Conservation (phyloP, 2,113 vertebrate species). For the Erinaceus europaeus region DNA sequence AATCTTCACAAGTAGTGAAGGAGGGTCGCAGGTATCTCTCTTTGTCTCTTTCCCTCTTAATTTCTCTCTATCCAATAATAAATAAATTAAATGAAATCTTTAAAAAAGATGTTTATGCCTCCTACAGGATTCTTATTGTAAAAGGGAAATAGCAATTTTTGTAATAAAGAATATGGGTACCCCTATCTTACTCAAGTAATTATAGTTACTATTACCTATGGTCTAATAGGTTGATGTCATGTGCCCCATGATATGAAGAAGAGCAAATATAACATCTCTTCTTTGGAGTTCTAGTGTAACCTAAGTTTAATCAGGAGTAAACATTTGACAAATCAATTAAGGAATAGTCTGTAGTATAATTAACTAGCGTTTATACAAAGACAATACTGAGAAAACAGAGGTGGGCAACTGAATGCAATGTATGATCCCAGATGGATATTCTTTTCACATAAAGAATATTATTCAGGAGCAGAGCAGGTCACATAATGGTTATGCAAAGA, state of each 20-base stretch:
- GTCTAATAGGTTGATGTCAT: not conserved
- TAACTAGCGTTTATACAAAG: not conserved
- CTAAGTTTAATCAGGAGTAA: not conserved
- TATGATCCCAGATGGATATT: not conserved
- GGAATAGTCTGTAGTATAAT: not conserved
- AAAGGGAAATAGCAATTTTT: not conserved
- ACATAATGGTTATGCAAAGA: too few species aligned
- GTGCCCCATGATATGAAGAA: not conserved
- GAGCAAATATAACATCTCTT: not conserved
- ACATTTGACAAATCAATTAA: not conserved
- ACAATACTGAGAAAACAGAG: not conserved
- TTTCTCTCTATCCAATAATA: too few species aligned
- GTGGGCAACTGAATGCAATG: not conserved
- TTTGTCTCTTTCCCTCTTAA: too few species aligned
- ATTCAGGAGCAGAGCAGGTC: not conserved
- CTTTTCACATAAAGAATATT: not conserved
- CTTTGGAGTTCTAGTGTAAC: not conserved
- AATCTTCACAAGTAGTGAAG: too few species aligned
- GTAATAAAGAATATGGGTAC: too few species aligned
- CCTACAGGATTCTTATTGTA: not conserved
- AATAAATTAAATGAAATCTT: too few species aligned
- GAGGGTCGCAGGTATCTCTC: too few species aligned
- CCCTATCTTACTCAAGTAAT: not conserved
- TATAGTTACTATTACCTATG: not conserved
- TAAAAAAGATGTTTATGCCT: not conserved